Base-by-base conservation (phyloP, 2,113 vertebrate genomes). In the Corvus moneduloides region DNA sequence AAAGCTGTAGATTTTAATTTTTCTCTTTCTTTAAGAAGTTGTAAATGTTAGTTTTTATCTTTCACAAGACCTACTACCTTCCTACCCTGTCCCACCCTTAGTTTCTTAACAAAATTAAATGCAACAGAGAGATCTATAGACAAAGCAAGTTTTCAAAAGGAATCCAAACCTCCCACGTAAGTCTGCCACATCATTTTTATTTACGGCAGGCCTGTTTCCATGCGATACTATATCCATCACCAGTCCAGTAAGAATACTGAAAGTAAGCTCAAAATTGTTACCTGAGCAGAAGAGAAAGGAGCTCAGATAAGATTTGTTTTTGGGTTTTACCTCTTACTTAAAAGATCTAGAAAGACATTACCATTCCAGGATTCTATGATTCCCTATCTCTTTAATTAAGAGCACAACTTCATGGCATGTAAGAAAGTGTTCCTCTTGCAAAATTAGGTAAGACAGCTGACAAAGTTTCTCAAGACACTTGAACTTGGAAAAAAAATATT, bases 11-110 rank as follows among this genome's bases (percentile, higher is more conserved):
- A 93, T 61, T 74, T 84, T 52, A 22, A 8, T 21, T 16, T 14
- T 85, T 82, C n/a, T 24, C 46, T 37, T 78, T 83, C n/a, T 43
- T 62, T 62, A 46, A 58, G 66, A 74, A 97, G 83, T 27, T 80
- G 16, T 83, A 49, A 7, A 90, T 41, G 89, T 71, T 52, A 33
- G 8, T 16, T 35, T 37, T 86, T 72, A 66, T 39, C 32, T 71
- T 81, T 73, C 80, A 37, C 2, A 39, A 66, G 52, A 83, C 24
- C 33, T n/a, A 39, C 16, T 48, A 33, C 24, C 21, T 58, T 63
- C 33, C 44, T 28, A 56, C 5, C 37, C 28, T 14, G 7, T 44
- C 28, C 23, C 33, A 41, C 9, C 9, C 10, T 24, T 73, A 24
- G 64, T n/a, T 81, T 54, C 63, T 85, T 43, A 41, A 82, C 18